Conservation (phyloP, 2,888 invertebrate genomes). For the Luperina testacea region DNA sequence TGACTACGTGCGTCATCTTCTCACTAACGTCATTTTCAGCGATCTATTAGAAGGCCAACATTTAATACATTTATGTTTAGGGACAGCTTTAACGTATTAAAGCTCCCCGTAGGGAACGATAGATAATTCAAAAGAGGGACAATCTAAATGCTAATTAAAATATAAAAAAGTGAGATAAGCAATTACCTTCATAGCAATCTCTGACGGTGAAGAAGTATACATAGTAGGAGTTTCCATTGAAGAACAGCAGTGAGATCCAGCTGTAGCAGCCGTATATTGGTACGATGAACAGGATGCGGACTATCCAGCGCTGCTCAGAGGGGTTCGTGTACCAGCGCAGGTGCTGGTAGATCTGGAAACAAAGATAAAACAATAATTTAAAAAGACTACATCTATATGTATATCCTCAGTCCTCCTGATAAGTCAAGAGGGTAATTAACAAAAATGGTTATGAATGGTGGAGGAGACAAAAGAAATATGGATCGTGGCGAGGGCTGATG, state of each 20-base stretch:
- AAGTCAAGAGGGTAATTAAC: background rate
- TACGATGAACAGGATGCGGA: conserved; percentile 99
- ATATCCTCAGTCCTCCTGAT: background rate
- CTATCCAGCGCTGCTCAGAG: conserved; percentile 99
- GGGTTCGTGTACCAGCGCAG: conserved; percentile 99
- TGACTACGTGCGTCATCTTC: conserved; percentile 20
- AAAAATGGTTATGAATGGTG: too few relatives aligned
- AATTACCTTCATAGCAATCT: conserved; percentile 99
- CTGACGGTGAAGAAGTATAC: conserved; percentile 99
- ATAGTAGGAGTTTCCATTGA: conserved; percentile 99
- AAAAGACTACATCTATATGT: background rate
- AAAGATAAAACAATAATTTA: conserved; percentile 10
- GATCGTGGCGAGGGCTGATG: background rate
- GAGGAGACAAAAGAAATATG: too few relatives aligned
- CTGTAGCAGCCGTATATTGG: conserved; percentile 99
- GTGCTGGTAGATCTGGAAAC: conserved; percentile 98
- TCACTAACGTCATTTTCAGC: conserved; percentile 13
- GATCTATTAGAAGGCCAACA: conserved; percentile 17
- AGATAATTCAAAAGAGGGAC: background rate
- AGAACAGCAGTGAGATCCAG: conserved; percentile 99
- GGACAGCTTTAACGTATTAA: too few relatives aligned
- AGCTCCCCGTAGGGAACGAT: too few relatives aligned
- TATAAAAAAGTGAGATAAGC: conserved; percentile 3
- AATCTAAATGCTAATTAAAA: conserved; percentile 27
- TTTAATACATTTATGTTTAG: background rate